Evolutionary conservation across 2,888 invertebrate species (phyloP).

Genomic region (Volucella zonaria): DNA sequence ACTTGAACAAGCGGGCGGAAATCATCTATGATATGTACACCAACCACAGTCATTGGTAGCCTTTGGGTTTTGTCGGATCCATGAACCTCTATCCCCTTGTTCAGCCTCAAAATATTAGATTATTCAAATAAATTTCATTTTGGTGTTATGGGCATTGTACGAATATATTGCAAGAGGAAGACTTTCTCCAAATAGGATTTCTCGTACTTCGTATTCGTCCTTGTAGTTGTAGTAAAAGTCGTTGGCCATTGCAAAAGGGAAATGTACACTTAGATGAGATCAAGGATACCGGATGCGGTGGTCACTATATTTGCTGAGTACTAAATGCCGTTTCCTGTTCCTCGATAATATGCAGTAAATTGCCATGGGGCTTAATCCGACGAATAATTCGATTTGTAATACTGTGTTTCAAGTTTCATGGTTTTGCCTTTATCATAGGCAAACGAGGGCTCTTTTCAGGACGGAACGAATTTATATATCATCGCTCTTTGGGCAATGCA

Average conservation of each 20-base stretch:
- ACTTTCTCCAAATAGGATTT: slow-evolving; percentile 40
- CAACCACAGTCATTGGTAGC: background rate
- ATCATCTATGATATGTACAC: background rate
- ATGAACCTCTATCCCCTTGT: background rate
- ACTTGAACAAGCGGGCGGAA: slow-evolving; percentile 40
- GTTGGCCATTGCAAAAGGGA: slow-evolving; percentile 45
- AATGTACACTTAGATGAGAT: slow-evolving; percentile 43
- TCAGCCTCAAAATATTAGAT: slow-evolving; percentile 46
- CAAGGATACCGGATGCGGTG: slow-evolving; percentile 36
- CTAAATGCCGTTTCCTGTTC: slow-evolving; percentile 26
- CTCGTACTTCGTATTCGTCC: too few species aligned
- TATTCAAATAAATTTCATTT: slow-evolving; percentile 65
- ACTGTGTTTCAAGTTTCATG: slow-evolving; percentile 33
- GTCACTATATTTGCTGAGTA: slow-evolving; percentile 31
- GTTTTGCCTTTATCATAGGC: background rate
- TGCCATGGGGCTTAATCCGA: slow-evolving; percentile 58
- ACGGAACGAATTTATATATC: too few species aligned
- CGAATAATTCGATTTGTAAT: slow-evolving; percentile 59
- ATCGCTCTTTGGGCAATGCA: too few species aligned
- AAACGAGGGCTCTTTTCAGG: too few species aligned
- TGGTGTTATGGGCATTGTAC: slow-evolving; percentile 49
- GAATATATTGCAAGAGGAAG: slow-evolving; percentile 50
- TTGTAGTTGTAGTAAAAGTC: too few species aligned
- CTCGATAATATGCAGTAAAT: slow-evolving; percentile 59
- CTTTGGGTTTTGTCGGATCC: slow-evolving; percentile 27